A percentile compares a stretch with the other conserved stretches of the same genome.
phyloP scores from a whole-genome alignment of 2,888 invertebrate genomes.

The Leuctra nigra region DNA sequence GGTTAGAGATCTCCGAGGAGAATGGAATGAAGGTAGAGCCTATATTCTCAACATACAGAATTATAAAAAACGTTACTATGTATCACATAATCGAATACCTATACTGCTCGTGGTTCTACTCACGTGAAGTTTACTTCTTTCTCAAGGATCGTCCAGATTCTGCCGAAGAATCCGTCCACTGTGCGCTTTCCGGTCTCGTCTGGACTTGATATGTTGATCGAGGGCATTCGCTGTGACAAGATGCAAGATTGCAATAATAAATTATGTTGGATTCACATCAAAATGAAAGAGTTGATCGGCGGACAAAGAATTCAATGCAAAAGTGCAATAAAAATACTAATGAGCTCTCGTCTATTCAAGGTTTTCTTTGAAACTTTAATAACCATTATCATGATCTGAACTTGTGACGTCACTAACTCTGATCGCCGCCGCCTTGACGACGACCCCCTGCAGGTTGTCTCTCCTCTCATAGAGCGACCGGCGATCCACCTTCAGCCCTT shows the following conservation, averaged over 20 bases:
- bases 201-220: background rate
- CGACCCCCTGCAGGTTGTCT: background rate
- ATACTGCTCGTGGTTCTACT: background rate
- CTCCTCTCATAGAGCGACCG: background rate
- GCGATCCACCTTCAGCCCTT: background rate
- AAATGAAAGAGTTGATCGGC: no score
- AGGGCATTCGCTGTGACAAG: background rate
- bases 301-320: no score
- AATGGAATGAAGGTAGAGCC: no score
- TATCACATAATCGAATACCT: background rate
- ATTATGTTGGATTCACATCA: no score
- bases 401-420: background rate
- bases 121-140: conserved; percentile 6
- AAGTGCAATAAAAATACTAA: background rate
- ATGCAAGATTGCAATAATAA: no score
- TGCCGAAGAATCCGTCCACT: conserved; percentile 1
- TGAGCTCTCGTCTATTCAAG: background rate
- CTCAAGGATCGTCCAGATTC: background rate
- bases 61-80: no score
- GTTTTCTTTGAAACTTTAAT: background rate
- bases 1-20: no score
- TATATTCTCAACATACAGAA: no score
- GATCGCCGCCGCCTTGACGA: background rate
- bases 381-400: background rate
- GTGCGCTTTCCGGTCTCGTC: background rate